Conservation (phyloP, 30 jellyfish, hydroid and myxozoan species). For the Chironex yamaguchii region DNA sequence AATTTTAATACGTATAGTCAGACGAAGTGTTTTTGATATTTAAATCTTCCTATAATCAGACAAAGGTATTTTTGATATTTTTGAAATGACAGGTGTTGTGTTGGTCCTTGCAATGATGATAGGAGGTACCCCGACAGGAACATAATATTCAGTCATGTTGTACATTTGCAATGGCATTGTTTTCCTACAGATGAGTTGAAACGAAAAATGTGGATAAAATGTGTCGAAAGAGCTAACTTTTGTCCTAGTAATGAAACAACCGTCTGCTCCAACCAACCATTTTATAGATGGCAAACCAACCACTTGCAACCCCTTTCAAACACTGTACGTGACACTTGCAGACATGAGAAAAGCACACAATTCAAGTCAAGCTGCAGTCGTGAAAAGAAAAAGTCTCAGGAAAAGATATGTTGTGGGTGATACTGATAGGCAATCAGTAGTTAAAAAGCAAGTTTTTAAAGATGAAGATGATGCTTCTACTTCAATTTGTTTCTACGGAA, state of each 20-base stretch:
- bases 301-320: conserved; percentile 10
- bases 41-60: too few species aligned
- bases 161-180: conserved; percentile 17
- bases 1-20: neutral
- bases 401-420: conserved; percentile 15
- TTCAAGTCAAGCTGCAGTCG: conserved; percentile 6
- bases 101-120: conserved; percentile 61
- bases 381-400: conserved; percentile 17
- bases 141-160: conserved; percentile 17
- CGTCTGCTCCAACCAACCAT: conserved; percentile 69
- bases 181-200: conserved; percentile 30
- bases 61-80: neutral
- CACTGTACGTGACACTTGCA: conserved; percentile 46
- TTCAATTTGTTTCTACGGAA: conserved; percentile 16
- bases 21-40: too few species aligned
- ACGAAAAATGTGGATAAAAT: conserved; percentile 32
- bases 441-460: neutral
- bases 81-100: conserved; percentile 51
- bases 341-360: neutral
- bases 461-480: conserved; percentile 11
- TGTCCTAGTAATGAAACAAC: conserved; percentile 2
- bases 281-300: conserved; percentile 57
- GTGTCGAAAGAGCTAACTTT: conserved; percentile 45
- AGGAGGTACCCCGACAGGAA: conserved; percentile 39
- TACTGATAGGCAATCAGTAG: conserved; percentile 19